A percentile compares a stretch with the other conserved stretches of the same genome.
Conservation (phyloP, 1,140 invertebrate species). For the Hyposmocoma kahamanoa region DNA sequence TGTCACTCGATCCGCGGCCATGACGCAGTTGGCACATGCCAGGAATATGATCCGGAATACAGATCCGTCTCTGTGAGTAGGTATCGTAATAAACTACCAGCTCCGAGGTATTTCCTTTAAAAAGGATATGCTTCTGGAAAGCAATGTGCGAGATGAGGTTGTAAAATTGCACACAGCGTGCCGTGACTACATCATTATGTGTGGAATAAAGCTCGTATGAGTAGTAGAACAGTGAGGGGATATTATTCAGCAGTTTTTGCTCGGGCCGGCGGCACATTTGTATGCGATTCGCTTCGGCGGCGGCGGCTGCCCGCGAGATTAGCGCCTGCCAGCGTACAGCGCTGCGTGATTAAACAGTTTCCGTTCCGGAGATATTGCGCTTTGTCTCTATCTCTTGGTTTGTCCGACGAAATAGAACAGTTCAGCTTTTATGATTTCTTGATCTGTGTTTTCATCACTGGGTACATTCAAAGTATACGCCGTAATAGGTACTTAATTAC, state of each 20-base stretch:
- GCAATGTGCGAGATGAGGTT: slow-evolving; percentile 23
- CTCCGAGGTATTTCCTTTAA: neutral
- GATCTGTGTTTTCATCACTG: too few relatives aligned
- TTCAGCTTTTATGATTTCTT: too few relatives aligned
- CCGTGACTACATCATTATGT: slow-evolving; percentile 46
- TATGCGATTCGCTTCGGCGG: slow-evolving; percentile 57
- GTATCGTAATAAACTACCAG: neutral
- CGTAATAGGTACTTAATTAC: too few relatives aligned
- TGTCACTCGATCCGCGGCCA: slow-evolving; percentile 23
- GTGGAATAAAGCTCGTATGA: slow-evolving; percentile 35
- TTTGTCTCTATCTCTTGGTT: slow-evolving; percentile 23
- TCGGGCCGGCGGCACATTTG: slow-evolving; percentile 44
- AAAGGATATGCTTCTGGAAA: slow-evolving; percentile 9
- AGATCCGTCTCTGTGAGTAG: slow-evolving; percentile 12
- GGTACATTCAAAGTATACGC: too few relatives aligned
- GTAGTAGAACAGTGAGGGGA: slow-evolving; percentile 36
- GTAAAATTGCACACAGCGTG: slow-evolving; percentile 34
- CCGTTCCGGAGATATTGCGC: slow-evolving; percentile 37
- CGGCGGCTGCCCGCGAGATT: slow-evolving; percentile 45
- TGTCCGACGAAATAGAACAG: slow-evolving; percentile 6
- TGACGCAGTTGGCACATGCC: slow-evolving; percentile 57
- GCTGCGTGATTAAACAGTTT: slow-evolving; percentile 57
- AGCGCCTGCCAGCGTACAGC: slow-evolving; percentile 34
- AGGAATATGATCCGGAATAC: slow-evolving; percentile 22
- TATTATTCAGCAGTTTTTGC: slow-evolving; percentile 64